Conservation (phyloP, 2,888 invertebrate genomes). For the Frankliniella intonsa region DNA sequence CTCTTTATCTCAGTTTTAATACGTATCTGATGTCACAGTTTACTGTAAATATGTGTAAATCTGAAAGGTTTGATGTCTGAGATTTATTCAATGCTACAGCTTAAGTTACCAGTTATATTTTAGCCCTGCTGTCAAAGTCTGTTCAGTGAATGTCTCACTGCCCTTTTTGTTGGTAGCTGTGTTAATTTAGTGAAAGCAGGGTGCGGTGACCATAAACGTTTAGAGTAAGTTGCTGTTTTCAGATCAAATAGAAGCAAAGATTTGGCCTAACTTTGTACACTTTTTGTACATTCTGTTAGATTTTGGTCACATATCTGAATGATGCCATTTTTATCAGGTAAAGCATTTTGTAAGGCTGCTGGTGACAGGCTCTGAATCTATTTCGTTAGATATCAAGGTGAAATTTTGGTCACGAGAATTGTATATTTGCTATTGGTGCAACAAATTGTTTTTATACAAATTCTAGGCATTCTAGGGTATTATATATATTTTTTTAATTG, state of each 20-base stretch:
- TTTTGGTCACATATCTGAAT: slow-evolving; percentile 18
- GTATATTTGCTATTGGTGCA: slow-evolving; percentile 14
- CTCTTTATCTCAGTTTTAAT: not conserved
- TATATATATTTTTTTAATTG: slow-evolving; percentile 26
- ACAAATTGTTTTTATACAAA: slow-evolving; percentile 27
- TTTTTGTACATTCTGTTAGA: slow-evolving; percentile 10
- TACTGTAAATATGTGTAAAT: slow-evolving; percentile 10
- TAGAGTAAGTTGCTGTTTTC: not conserved
- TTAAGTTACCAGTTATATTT: slow-evolving; percentile 3
- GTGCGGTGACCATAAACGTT: slow-evolving; percentile 13
- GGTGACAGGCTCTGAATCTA: not conserved
- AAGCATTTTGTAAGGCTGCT: slow-evolving; percentile 2
- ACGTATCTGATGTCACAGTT: not conserved
- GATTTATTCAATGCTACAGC: not conserved
- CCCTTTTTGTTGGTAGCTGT: slow-evolving; percentile 1
- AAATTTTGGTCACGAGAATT: not conserved
- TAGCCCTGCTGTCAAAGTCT: slow-evolving; percentile 21
- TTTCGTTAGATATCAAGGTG: not conserved
- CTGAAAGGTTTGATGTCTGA: not conserved
- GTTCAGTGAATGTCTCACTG: not conserved
- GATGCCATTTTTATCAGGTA: not conserved
- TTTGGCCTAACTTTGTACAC: not conserved
- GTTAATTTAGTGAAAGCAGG: slow-evolving; percentile 19
- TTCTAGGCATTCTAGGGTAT: slow-evolving; percentile 8
- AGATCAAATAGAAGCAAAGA: not conserved